These are phyloP conservation scores for Bungarus multicinctus DNA, from an alignment of 2,113 vertebrate genomes.

Conservation along the genomic window DNA sequence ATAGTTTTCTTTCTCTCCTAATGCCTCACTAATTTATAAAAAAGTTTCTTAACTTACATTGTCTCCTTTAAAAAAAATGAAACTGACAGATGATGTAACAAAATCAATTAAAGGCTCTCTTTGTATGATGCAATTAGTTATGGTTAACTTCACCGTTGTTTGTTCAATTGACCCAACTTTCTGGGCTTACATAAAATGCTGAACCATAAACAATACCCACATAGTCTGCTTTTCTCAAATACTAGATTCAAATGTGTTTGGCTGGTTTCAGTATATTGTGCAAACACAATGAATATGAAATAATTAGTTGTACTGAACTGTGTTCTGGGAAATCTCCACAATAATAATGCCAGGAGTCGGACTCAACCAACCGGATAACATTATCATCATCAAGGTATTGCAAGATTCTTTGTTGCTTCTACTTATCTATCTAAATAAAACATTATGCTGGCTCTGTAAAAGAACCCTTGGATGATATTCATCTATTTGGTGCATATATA, in stretches of 20 bases:
- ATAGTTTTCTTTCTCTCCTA: conserved; percentile 34
- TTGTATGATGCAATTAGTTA: neutral
- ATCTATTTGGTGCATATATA: neutral
- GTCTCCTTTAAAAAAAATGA: neutral
- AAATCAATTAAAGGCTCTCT: neutral
- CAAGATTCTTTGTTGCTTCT: neutral
- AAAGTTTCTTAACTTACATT: neutral
- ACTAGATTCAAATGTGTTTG: neutral
- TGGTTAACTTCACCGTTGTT: neutral
- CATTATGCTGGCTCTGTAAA: neutral
- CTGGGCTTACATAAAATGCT: neutral
- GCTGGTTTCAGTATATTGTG: neutral
- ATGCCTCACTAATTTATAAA: conserved; percentile 12
- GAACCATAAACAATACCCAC: neutral
- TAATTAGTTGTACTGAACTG: neutral
- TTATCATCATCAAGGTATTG: neutral
- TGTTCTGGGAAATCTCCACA: neutral
- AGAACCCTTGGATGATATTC: neutral
- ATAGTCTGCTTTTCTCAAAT: neutral
- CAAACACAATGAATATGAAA: neutral
- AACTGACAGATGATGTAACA: neutral
- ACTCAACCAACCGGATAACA: neutral
- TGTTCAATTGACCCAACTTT: neutral
- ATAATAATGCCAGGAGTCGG: neutral
- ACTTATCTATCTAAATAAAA: neutral